These are phyloP conservation scores for Fundulus diaphanus DNA, from an alignment of 2,797 vertebrate genomes.

Conservation along the genomic window DNA sequence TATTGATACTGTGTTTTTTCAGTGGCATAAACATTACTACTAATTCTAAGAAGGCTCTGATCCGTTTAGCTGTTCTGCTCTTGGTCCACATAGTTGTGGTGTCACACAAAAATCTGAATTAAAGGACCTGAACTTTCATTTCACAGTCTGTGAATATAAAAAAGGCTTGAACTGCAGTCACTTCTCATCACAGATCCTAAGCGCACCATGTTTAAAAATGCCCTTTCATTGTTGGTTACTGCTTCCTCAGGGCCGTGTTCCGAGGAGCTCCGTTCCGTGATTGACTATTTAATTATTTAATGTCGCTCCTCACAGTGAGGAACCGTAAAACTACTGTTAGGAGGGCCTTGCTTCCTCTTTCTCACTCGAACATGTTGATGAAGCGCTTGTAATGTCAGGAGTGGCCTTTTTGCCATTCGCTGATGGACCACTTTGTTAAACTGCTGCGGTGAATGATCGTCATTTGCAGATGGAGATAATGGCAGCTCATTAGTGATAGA, in stretches of 20 bases:
- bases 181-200: background rate
- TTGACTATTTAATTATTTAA: slow-evolving; percentile 10
- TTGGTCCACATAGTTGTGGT: too few relatives aligned
- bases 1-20: too few relatives aligned
- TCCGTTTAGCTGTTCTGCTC: too few relatives aligned
- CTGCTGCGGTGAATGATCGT: background rate
- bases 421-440: slow-evolving; percentile 12
- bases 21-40: too few relatives aligned
- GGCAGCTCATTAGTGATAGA: slow-evolving; percentile 11
- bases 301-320: background rate
- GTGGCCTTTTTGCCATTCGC: background rate
- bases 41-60: too few relatives aligned
- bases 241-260: background rate
- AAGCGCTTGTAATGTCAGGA: slow-evolving; percentile 5
- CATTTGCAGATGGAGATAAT: background rate
- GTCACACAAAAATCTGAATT: too few relatives aligned
- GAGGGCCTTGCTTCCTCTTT: slow-evolving; percentile 10
- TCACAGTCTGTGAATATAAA: too few relatives aligned
- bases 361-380: background rate
- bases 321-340: slow-evolving; percentile 15
- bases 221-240: background rate
- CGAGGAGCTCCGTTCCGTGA: slow-evolving; percentile 1
- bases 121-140: too few relatives aligned
- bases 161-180: too few relatives aligned
- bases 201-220: background rate